Percentiles rank a stretch among this genome's conserved stretches.
phyloP scores from a whole-genome alignment of 2,888 invertebrate species.

The Cryptocephalus primarius region DNA sequence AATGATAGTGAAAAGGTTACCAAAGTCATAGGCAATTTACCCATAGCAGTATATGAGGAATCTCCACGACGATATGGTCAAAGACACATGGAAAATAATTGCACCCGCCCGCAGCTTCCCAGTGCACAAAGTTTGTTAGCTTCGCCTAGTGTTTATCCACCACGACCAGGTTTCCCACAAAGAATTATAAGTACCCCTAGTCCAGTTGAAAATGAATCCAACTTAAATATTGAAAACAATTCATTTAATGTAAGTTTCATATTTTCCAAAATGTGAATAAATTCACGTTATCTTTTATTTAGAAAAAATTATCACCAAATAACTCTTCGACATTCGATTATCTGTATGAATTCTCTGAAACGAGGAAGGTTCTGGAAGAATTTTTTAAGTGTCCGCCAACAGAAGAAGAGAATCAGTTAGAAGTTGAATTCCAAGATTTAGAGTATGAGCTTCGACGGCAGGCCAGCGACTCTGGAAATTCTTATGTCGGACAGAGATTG shows the following conservation, averaged over 20 bases:
- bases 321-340: slow-evolving; percentile 68
- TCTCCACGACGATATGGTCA: slow-evolving; percentile 80
- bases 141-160: slow-evolving; percentile 60
- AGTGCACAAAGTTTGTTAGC: slow-evolving; percentile 46
- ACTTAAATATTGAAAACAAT: slow-evolving; percentile 26
- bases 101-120: slow-evolving; percentile 43
- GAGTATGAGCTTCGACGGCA: slow-evolving; percentile 71
- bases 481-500: slow-evolving; percentile 65
- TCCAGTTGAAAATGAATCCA: slow-evolving; percentile 31
- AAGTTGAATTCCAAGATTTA: slow-evolving; percentile 51
- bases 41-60: slow-evolving; percentile 89
- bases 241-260: slow-evolving; percentile 28
- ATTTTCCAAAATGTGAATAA: neutral
- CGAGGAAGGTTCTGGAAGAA: slow-evolving; percentile 82
- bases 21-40: slow-evolving; percentile 65
- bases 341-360: slow-evolving; percentile 86
- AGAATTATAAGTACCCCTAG: slow-evolving; percentile 40
- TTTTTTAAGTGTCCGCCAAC: slow-evolving; percentile 76
- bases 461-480: slow-evolving; percentile 50
- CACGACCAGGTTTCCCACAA: slow-evolving; percentile 82
- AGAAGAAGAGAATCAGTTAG: slow-evolving; percentile 47
- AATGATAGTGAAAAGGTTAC: slow-evolving; percentile 40
- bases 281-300: neutral
- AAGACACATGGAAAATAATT: slow-evolving; percentile 37
- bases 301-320: slow-evolving; percentile 13